A percentile compares a stretch with the other conserved stretches of the same genome.
phyloP scores from a whole-genome alignment of 2,113 vertebrate genomes.

The Sylvietta virens region DNA sequence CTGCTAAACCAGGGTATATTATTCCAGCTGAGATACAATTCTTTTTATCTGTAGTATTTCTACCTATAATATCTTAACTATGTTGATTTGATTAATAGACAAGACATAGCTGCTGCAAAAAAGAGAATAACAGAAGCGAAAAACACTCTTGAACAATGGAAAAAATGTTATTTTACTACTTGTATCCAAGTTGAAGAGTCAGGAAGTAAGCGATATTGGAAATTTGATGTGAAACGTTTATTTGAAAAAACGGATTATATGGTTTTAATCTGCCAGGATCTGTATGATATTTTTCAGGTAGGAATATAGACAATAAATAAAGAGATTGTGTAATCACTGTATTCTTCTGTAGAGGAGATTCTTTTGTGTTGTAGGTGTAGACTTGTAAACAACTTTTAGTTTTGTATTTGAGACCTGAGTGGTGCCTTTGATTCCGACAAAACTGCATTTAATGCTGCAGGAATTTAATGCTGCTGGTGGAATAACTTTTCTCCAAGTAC shows the following conservation, averaged over 20 bases:
- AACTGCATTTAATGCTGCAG: accelerated
- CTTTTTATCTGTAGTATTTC: neutral
- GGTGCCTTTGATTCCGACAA: neutral
- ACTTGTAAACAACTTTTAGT: neutral
- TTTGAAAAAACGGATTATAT: slow-evolving; percentile 92
- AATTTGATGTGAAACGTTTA: slow-evolving; percentile 88
- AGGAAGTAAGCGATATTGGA: slow-evolving; percentile 81
- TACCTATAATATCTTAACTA: neutral
- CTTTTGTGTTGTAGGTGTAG: neutral
- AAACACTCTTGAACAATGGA: slow-evolving; percentile 83
- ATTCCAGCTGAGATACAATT: neutral
- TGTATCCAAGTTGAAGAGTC: slow-evolving; percentile 85
- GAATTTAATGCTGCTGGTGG: accelerated
- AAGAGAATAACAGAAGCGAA: slow-evolving; percentile 77
- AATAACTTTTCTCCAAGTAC: neutral
- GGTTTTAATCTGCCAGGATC: slow-evolving; percentile 85
- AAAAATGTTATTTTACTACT: slow-evolving; percentile 80
- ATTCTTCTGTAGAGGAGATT: neutral
- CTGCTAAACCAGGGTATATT: neutral
- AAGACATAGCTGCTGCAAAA: slow-evolving; percentile 74
- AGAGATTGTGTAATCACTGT: neutral
- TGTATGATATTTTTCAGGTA: slow-evolving; percentile 84
- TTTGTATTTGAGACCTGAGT: neutral
- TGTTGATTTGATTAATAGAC: slow-evolving; percentile 66
- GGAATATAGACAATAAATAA: neutral